phyloP scores from a whole-genome alignment of 2,888 invertebrate species.

The Zonitis immaculata region DNA sequence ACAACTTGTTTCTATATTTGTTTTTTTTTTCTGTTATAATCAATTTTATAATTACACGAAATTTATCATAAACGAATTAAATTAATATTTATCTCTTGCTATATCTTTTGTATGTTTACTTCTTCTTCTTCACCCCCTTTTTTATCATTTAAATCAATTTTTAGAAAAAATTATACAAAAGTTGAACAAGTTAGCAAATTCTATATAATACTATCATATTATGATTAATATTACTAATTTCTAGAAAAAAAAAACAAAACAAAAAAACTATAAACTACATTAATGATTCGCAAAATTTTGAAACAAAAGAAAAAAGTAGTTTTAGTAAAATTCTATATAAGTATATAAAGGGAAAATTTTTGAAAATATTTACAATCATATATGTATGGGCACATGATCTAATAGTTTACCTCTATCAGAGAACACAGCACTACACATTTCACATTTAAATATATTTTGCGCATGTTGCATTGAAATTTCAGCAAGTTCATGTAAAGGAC shows the following conservation, averaged over 20 bases:
- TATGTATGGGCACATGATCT: slow-evolving; percentile 77
- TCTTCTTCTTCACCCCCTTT: background rate
- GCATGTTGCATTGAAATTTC: slow-evolving; percentile 51
- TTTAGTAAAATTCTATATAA: background rate
- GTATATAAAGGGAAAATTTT: too few relatives aligned
- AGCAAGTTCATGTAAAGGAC: slow-evolving; percentile 51
- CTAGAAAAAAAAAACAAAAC: slow-evolving; percentile 3
- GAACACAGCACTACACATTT: slow-evolving; percentile 77
- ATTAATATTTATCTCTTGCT: background rate
- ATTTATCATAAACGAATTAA: slow-evolving; percentile 10
- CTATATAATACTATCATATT: background rate
- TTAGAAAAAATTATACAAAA: slow-evolving; percentile 19
- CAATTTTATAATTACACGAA: slow-evolving; percentile 9
- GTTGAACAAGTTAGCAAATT: slow-evolving; percentile 1
- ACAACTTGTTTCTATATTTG: slow-evolving; percentile 11
- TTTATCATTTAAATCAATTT: too few relatives aligned
- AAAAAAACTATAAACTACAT: slow-evolving; percentile 1
- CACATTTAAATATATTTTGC: slow-evolving; percentile 62
- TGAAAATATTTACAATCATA: slow-evolving; percentile 53
- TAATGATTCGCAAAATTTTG: slow-evolving; percentile 2
- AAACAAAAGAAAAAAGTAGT: background rate
- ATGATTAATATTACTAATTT: background rate
- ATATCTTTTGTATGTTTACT: background rate
- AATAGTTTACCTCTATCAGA: slow-evolving; percentile 67
- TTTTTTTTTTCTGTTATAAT: slow-evolving; percentile 6